phyloP scores from a whole-genome alignment of 53 echinoderm and acorn worm genomes.

The Echinarachnius parma region DNA sequence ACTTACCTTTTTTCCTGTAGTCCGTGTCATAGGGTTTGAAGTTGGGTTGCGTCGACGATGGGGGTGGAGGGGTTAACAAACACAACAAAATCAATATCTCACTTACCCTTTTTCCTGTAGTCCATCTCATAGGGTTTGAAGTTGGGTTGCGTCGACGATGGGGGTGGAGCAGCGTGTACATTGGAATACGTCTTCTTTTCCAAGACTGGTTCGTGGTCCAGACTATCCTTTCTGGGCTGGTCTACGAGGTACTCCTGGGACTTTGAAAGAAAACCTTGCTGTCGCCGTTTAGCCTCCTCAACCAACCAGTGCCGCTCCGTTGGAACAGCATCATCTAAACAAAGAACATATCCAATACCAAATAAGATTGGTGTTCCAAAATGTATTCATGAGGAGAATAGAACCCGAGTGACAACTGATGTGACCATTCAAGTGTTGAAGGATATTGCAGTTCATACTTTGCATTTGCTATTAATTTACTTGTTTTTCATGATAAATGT shows the following conservation, averaged over 20 bases:
- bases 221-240: conserved; percentile 50
- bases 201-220: conserved; percentile 62
- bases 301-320: conserved; percentile 81
- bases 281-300: conserved; percentile 87
- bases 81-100: too few species aligned
- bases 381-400: too few species aligned
- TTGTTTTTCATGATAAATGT: too few species aligned
- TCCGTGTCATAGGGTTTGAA: conserved; percentile 20
- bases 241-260: neutral
- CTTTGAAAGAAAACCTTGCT: conserved; percentile 27
- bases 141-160: conserved; percentile 6
- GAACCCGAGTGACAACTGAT: too few species aligned
- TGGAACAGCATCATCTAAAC: conserved; percentile 56
- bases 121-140: conserved; percentile 21
- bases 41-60: conserved; percentile 6
- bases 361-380: too few species aligned
- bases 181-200: conserved; percentile 49
- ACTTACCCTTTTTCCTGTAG: conserved; percentile 13
- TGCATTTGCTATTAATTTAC: too few species aligned
- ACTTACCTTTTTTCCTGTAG: conserved; percentile 9
- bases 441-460: too few species aligned
- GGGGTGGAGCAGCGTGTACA: conserved; percentile 47
- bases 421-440: too few species aligned
- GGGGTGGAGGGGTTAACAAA: too few species aligned
- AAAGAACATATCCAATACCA: too few species aligned